Evolutionary conservation across 1,140 invertebrate genomes (phyloP), one percentile per base, ranked within the genome.

Genomic region (Drosophila obscura): DNA sequence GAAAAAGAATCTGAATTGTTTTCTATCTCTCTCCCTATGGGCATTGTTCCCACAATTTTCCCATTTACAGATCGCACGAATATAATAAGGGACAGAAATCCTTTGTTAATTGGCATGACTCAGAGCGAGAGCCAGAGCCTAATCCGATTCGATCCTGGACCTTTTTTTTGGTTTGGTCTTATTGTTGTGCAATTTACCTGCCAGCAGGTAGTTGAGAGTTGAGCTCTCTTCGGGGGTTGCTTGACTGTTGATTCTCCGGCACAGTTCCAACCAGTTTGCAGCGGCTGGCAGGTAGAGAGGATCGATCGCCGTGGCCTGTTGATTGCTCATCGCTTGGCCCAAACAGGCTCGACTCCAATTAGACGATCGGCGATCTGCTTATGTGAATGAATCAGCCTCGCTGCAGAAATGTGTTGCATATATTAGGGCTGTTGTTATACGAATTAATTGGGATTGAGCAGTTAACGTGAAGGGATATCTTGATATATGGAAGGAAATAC

Each of bases 61-160:
- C 78, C 69, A 41, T 77, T 73, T 77, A 55, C 57, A 82, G 63
- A 72, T 59, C 62, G 52, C 51, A 69, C 16, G 31, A 45, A 41
- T 59, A 67, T 77, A 62, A 66, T 50, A 60, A 45, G 58, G 45
- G 49, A 48, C 44, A 51, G 16, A 49, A 48, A 45, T 55, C 74
- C 66, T 72, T 81, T 69, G 67, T 81, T 81, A 81, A 81, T 66
- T 65, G 67, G 58, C 68, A 51, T 87, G 82, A 87, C 82, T 80
- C 77, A 80, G 69, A 49, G n/a, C 60, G 2, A 24, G 22, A 24
- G 22, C 22, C 22, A 1, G 31, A 56, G 64, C 45, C 82, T 77
- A 80, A 80, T 85, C 77, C 63, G 45, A 49, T 68, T 65, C 74
- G 16, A 55, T 83, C 73, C 73, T 80, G 51, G 24, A 61, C 59